phyloP scores from a whole-genome alignment of 2,888 invertebrate genomes.

The Polylopha cassiicola region DNA sequence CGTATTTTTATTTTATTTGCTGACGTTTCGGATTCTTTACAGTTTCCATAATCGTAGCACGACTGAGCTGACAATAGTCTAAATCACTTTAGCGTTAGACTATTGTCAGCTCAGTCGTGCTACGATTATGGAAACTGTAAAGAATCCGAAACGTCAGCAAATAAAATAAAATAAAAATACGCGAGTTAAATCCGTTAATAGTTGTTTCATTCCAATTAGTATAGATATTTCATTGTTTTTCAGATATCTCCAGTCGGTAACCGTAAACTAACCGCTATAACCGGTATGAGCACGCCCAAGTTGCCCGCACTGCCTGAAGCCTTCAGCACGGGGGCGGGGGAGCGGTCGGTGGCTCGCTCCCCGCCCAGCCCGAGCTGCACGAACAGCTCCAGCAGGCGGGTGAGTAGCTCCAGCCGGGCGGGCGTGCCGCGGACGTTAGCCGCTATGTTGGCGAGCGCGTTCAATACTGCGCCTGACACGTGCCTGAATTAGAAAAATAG shows the following conservation, averaged over 20 bases:
- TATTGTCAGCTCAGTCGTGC: no score
- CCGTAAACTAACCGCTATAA: constrained; percentile 86
- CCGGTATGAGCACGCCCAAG: constrained; percentile 97
- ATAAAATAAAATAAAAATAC: no score
- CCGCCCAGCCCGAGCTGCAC: constrained; percentile 98
- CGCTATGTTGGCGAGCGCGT: constrained; percentile 97
- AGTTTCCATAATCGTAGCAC: no score
- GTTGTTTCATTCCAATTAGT: no score
- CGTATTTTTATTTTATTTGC: no score
- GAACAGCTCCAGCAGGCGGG: constrained; percentile 94
- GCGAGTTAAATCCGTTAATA: no score
- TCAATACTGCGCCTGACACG: constrained; percentile 96
- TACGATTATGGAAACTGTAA: no score
- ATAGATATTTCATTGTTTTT: no score
- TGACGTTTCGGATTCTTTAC: no score
- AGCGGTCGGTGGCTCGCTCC: constrained; percentile 95
- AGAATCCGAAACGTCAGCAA: no score
- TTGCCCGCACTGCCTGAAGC: constrained; percentile 98
- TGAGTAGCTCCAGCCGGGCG: constrained; percentile 89
- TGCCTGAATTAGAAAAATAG: constrained; percentile 70
- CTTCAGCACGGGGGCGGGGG: constrained; percentile 83
- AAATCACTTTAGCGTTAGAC: no score
- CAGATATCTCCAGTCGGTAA: constrained; percentile 92
- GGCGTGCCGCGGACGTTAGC: constrained; percentile 93
- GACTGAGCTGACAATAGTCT: no score